phyloP scores from a whole-genome alignment of 2,888 invertebrate species.

The Acanthosepion esculentum region DNA sequence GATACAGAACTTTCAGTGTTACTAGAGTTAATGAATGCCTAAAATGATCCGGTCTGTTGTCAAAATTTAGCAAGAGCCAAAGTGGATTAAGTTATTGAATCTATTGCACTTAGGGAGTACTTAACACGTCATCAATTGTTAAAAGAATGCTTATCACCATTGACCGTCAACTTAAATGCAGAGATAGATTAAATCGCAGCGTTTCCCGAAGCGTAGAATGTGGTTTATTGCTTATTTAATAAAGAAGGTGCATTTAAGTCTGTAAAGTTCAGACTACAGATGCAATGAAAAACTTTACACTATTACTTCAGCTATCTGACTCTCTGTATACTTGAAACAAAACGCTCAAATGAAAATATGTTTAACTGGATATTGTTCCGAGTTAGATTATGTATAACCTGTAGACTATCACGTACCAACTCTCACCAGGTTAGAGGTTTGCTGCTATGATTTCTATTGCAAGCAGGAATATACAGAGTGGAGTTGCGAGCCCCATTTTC shows the following conservation, averaged over 20 bases:
- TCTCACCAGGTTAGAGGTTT: too few species aligned
- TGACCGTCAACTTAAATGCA: neutral
- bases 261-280: neutral
- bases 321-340: too few species aligned
- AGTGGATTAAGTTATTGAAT: constrained; percentile 33
- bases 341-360: too few species aligned
- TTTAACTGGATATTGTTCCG: too few species aligned
- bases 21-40: neutral
- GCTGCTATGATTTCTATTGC: too few species aligned
- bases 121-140: constrained; percentile 8
- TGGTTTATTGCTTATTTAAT: neutral
- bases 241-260: neutral
- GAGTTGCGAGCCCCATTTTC: too few species aligned
- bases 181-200: neutral
- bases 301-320: too few species aligned
- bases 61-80: neutral
- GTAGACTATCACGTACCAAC: too few species aligned
- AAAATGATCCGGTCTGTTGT: neutral
- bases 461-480: too few species aligned
- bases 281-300: too few species aligned
- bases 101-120: constrained; percentile 2
- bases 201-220: neutral
- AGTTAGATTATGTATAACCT: too few species aligned
- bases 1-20: neutral
- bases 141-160: neutral